Percentiles rank a stretch among this genome's conserved stretches.
phyloP scores from a whole-genome alignment of 2,113 vertebrate species.

The Corythaeola cristata region DNA sequence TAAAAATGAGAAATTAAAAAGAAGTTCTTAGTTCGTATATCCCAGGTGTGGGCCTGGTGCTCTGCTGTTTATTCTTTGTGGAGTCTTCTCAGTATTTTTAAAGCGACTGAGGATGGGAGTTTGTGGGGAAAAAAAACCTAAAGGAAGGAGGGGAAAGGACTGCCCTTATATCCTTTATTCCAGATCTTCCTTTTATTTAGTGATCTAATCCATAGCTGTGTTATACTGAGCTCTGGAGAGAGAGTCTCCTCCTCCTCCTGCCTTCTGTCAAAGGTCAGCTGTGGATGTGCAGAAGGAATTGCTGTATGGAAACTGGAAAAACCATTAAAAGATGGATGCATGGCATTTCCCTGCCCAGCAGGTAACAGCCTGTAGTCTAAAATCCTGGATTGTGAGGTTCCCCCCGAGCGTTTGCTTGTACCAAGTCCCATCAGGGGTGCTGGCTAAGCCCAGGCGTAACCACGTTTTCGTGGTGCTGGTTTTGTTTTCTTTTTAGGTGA shows the following conservation, averaged over 20 bases:
- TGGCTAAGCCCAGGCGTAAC: neutral
- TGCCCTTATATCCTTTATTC: neutral
- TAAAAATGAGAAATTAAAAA: neutral
- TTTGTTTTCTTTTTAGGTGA: neutral
- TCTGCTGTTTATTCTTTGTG: neutral
- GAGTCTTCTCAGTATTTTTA: neutral
- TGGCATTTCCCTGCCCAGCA: neutral
- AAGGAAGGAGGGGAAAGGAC: neutral
- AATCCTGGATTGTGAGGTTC: neutral
- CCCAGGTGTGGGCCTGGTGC: neutral
- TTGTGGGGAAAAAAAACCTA: rapidly evolving
- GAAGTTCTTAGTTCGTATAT: neutral
- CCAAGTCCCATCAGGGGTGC: rapidly evolving
- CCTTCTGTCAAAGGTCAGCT: neutral
- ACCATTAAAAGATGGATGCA: neutral
- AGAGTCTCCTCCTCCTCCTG: neutral
- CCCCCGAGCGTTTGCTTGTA: neutral
- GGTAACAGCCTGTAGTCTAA: neutral
- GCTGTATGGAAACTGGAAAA: neutral
- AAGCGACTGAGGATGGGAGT: neutral
- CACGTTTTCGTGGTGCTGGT: neutral
- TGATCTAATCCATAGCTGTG: neutral
- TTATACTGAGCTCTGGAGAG: neutral
- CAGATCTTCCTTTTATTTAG: neutral
- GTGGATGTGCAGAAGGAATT: neutral